phyloP scores from a whole-genome alignment of 2,797 vertebrate genomes.

The Phrynocephalus forsythii region DNA sequence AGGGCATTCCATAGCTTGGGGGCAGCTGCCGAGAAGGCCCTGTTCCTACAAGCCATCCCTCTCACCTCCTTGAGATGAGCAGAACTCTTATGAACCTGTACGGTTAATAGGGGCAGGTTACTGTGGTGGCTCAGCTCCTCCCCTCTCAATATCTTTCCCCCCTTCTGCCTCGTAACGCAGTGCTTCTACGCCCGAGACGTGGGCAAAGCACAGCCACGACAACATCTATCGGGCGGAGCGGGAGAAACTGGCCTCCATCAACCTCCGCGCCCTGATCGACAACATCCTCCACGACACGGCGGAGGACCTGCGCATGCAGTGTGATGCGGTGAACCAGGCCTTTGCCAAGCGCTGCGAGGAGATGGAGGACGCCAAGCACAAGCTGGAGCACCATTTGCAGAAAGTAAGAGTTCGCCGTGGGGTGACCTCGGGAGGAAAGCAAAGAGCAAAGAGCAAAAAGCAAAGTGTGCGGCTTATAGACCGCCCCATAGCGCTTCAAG shows the following conservation, averaged over 20 bases:
- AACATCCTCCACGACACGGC: slow-evolving; percentile 83
- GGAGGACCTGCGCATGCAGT: slow-evolving; percentile 85
- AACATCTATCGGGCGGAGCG: slow-evolving; percentile 82
- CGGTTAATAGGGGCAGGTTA: no score
- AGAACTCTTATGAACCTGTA: no score
- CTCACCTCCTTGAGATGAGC: background rate
- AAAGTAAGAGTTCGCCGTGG: slow-evolving; percentile 71
- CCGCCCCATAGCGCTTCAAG: no score
- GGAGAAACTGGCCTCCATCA: slow-evolving; percentile 81
- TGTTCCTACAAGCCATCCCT: background rate
- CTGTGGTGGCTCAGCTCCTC: no score
- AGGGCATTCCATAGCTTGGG: no score
- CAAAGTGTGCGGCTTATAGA: no score
- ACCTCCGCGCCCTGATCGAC: slow-evolving; percentile 83
- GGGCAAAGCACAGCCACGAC: slow-evolving; percentile 85
- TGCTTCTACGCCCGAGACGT: slow-evolving; percentile 80
- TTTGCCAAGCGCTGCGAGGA: slow-evolving; percentile 82
- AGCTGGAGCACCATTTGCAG: slow-evolving; percentile 80
- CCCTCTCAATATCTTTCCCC: background rate
- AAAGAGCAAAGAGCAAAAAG: no score
- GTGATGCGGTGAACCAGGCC: slow-evolving; percentile 78
- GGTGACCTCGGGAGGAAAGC: no score
- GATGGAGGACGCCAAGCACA: slow-evolving; percentile 79
- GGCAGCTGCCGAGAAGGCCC: no score
- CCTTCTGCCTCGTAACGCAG: slow-evolving; percentile 67